These are phyloP conservation scores for Semnornis frantzii DNA, from an alignment of 2,113 vertebrate species.

Conservation along the genomic window DNA sequence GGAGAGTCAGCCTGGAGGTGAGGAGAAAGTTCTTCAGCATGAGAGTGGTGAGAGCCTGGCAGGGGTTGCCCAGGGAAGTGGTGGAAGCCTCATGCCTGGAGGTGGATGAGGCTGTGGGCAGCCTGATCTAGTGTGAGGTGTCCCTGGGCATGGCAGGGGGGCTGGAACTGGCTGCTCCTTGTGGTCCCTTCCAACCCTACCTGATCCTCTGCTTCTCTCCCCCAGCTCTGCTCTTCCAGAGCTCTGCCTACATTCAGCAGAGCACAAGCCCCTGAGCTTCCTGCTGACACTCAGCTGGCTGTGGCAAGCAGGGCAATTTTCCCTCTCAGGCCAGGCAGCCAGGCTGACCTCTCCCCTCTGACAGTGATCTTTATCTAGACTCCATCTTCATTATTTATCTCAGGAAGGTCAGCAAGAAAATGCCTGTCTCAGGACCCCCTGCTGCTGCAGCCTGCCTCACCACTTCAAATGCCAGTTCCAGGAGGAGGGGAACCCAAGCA, in stretches of 20 bases:
- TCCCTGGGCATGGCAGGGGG: too few species aligned
- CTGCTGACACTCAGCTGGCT: conserved; percentile 41
- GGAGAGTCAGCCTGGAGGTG: too few species aligned
- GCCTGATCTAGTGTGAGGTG: too few species aligned
- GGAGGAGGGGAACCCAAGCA: conserved; percentile 14
- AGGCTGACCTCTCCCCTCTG: conserved; percentile 59
- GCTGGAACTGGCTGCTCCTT: too few species aligned
- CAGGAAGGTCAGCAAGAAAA: conserved; percentile 65
- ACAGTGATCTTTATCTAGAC: conserved; percentile 68
- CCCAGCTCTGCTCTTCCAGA: neutral
- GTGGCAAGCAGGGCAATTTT: neutral
- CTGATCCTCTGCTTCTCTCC: neutral
- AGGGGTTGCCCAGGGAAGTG: too few species aligned
- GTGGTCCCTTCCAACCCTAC: too few species aligned
- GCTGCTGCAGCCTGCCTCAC: neutral
- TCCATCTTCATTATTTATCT: conserved; percentile 67
- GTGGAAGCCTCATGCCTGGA: too few species aligned
- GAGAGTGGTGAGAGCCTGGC: too few species aligned
- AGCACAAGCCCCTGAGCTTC: neutral
- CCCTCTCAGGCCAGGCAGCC: conserved; percentile 11
- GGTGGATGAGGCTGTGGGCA: too few species aligned
- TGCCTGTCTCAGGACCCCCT: conserved; percentile 58
- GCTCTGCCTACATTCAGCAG: neutral
- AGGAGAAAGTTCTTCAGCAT: too few species aligned
- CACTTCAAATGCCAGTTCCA: conserved; percentile 34